Conservation (phyloP, 2,888 invertebrate species). For the Drosophila neonasuta region DNA sequence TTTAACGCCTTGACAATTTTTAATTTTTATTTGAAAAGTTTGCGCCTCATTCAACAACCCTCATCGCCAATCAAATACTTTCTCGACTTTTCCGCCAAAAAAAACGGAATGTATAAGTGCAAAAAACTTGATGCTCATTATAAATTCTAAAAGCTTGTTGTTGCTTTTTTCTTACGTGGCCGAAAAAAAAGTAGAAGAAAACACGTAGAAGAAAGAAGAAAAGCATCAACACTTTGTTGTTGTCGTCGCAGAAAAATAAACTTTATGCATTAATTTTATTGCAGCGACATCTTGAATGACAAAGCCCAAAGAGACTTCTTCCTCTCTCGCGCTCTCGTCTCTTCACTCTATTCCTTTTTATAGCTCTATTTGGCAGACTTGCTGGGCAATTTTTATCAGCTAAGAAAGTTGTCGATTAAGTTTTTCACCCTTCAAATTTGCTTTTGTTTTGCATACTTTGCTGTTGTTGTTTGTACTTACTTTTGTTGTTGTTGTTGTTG, state of each 20-base stretch:
- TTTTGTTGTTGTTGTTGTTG: conserved; percentile 23
- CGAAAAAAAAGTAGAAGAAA: not conserved
- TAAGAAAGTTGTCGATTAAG: conserved; percentile 75
- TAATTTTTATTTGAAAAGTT: conserved; percentile 78
- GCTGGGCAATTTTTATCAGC: conserved; percentile 49
- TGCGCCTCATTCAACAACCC: conserved; percentile 51
- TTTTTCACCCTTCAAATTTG: conserved; percentile 61
- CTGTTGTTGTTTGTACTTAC: conserved; percentile 12
- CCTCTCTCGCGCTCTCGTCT: conserved; percentile 1
- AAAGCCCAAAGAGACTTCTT: conserved; percentile 43
- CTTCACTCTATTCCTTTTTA: not conserved
- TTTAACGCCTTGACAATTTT: conserved; percentile 77
- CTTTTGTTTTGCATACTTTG: conserved; percentile 26
- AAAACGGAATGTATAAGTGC: conserved; percentile 8
- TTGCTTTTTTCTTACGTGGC: conserved; percentile 7
- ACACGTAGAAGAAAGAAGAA: not conserved
- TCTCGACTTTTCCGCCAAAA: conserved; percentile 35
- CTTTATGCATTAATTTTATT: conserved; percentile 77
- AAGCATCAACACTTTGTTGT: conserved; percentile 21
- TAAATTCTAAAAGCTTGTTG: conserved; percentile 64
- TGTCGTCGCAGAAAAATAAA: conserved; percentile 47
- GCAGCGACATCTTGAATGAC: conserved; percentile 71
- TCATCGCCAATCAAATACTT: conserved; percentile 53
- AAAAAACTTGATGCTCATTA: conserved; percentile 59
- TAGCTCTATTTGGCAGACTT: conserved; percentile 20